Conservation (phyloP, 2,888 invertebrate species). For the Labia minor region DNA sequence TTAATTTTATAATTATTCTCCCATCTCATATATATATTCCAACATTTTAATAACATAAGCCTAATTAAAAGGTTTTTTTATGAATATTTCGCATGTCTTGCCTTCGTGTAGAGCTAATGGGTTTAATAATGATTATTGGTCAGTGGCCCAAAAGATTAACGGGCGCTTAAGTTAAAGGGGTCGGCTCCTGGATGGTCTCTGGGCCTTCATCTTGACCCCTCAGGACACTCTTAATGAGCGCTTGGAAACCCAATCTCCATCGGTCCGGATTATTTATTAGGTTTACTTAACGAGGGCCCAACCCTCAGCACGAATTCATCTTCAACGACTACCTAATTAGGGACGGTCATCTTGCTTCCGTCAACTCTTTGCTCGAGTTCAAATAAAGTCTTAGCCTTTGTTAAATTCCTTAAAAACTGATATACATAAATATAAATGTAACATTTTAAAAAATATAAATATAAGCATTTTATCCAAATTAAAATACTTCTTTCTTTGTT, state of each 20-base stretch:
- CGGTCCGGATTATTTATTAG: constrained; percentile 4
- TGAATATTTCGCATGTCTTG: too few species aligned
- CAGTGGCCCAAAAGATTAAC: constrained; percentile 1
- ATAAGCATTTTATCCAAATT: too few species aligned
- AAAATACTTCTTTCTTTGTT: too few species aligned
- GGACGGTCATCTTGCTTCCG: background rate
- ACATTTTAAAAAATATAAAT: too few species aligned
- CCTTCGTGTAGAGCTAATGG: background rate
- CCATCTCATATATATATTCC: too few species aligned
- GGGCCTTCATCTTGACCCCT: constrained; percentile 13
- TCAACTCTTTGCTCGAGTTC: too few species aligned
- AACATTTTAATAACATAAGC: too few species aligned
- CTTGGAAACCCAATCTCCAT: constrained; percentile 7
- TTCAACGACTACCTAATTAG: background rate
- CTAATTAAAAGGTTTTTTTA: too few species aligned
- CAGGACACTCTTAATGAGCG: constrained; percentile 4
- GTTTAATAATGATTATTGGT: background rate
- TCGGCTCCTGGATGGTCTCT: background rate
- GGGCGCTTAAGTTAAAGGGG: background rate
- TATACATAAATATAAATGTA: too few species aligned
- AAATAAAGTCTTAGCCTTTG: too few species aligned
- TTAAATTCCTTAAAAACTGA: too few species aligned
- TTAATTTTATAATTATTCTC: too few species aligned
- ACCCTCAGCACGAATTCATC: background rate
- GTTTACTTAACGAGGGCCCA: constrained; percentile 13